Evolutionary conservation across 2,797 vertebrate genomes (phyloP), one percentile per base, ranked within the genome.

Genomic region (Rousettus madagascariensis): DNA sequence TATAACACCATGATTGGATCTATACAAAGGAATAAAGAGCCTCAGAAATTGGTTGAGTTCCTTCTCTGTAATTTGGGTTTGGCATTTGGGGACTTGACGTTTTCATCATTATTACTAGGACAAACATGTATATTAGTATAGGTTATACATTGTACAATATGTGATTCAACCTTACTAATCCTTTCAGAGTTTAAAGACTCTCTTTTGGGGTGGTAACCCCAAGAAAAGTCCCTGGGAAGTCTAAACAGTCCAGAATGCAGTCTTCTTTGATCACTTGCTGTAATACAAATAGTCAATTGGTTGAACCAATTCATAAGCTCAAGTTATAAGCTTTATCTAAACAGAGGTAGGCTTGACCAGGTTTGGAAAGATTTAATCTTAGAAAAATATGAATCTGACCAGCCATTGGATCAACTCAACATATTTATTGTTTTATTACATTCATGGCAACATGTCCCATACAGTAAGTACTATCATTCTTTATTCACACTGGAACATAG

Each of bases 231-330:
- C 10, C 41, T 59, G 36, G 38, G 43, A 71, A 77, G 38, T 71
- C 12, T 26, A 33, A 59, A 79, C 46, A 41, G 8, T 74, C 24
- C 43, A 72, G 19, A 72, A 36, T 3, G 33, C 2, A 19, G 16
- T 59, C 33, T 77, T 93, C 33, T 79, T 86, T 91, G 57, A 94
- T 80, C 68, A 80, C 46, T 80, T 86, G 7, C n/a, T 79, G 36
- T 79, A 84, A 53, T 41, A 38, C 10, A 20, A 92, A 26, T 79
- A 78, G n/a, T 87, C 17, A 46, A 84, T 33, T 92, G 22, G 46
- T 26, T 63, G 74, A 92, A 55, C 22, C 12, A 91, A 74, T 94
- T 79, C 3, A 22, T 61, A 84, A 79, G 33, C 30, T 79, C 19
- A 65, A 30, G 16, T 57, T 82, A 43, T 82, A 28, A 82, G 28